Base-by-base conservation (phyloP, 2,797 vertebrate species). In the Heteromormyrus szaboi region DNA sequence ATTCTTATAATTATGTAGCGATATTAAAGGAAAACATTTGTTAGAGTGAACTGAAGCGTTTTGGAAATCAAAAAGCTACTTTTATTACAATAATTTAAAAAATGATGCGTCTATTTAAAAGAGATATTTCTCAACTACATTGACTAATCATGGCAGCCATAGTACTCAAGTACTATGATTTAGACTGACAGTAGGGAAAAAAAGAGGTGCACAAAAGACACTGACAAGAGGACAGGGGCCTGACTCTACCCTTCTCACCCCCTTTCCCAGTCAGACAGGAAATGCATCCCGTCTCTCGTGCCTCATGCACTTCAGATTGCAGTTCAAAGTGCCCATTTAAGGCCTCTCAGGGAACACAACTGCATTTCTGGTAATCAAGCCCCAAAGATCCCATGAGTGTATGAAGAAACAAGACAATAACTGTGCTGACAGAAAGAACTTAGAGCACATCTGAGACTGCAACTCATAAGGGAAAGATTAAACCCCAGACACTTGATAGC, bases 291-390 rank as follows among this genome's bases (percentile, higher is more conserved):
- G 93, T 29, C 92, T 17, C 37, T 6, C 92, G 92, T 91, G 93
- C 91, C 68, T 91, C 93, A 94, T 94, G 94, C 90, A 89, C 86
- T 85, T 90, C 88, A 93, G 94, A 95, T 94, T 95, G 94, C 86
- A 94, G 93, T 94, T 94, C 94, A 95, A 95, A 95, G 94, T 94
- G 93, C 94, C 93, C 93, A 93, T 92, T 95, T 94, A 93, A 95
- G 91, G 92, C 94, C 91, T 94, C 92, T 90, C 89, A 93, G 92
- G 93, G 94, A 94, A 90, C 94, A 93, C 93, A 94, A 93, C 91
- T 93, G 93, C 92, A 95, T 93, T 94, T 94, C 92, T 93, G 91
- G 92, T 94, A 95, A 95, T 95, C 95, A 95, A 95, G 93, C 93
- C 92, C 65, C 90, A 12, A 90, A 91, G 93, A 93, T 94, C 51